Base-by-base conservation (phyloP, 2,113 vertebrate species). In the Catharus fuscescens region DNA sequence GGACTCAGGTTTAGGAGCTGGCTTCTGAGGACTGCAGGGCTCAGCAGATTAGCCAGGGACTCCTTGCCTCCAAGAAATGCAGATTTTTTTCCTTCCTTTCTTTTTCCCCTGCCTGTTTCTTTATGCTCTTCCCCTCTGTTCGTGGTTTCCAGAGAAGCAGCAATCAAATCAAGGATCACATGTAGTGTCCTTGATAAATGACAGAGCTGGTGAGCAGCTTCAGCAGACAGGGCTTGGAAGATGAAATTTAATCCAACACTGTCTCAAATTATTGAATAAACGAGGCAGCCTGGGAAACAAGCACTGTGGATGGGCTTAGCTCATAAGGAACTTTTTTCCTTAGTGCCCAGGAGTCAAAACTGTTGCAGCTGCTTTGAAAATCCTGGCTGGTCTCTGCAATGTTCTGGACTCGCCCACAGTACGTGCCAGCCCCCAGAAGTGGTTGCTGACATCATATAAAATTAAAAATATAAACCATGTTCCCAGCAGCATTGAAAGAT, bases 211-310 rank as follows among this genome's bases (percentile, higher is more conserved):
- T 21, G 6, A 92, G 85, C 66, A 93, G 77, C 83, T 86, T 74
- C 72, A 74, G 52, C 83, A 92, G 80, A 80, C 47, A 3, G 73
- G 61, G 80, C 50, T 79, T 81, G 65, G 52, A 90, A 84, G 69
- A 78, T 20, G 86, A 88, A 88, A 86, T 80, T 69, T 79, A 95
- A 96, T 91, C 84, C 90, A 85, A 74, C 25, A 26, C 44, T 85
- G 93, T 81, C 91, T 94, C 88, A 74, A 87, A 81, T 74, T 56
- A 65, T 84, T 87, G 72, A 92, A 80, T 62, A 92, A 86, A 95
- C 0, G 56, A 89, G 61, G 89, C 84, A 95, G 91, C 84, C 94
- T 94, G 84, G 91, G 93, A 93, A 92, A 89, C 48, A 62, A 96
- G 70, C 70, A 24, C 66, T 80, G 66, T 42, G 59, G 48, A 92